Conservation (phyloP, 2,113 vertebrate species). For the Myotis lucifugus region DNA sequence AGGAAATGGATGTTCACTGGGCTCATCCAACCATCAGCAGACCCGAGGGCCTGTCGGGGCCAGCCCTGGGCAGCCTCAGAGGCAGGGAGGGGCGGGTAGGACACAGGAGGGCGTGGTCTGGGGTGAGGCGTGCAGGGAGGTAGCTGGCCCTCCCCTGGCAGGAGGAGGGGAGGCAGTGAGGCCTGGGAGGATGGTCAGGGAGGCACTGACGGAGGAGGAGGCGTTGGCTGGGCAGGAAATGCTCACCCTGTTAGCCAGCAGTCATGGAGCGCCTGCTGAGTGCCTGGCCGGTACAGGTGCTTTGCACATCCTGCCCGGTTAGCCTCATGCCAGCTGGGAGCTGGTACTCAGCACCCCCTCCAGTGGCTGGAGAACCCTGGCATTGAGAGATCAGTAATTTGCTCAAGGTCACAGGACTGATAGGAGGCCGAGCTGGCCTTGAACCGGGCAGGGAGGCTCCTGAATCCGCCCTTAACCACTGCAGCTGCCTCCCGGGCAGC, state of each 20-base stretch:
- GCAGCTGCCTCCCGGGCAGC: accelerated
- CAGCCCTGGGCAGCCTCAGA: background rate
- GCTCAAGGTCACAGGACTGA: background rate
- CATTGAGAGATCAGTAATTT: background rate
- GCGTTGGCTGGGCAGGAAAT: background rate
- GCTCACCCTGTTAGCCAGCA: accelerated
- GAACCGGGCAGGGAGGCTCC: background rate
- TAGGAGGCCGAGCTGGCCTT: background rate
- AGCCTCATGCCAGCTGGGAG: background rate
- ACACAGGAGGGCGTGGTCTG: accelerated
- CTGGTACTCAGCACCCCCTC: accelerated
- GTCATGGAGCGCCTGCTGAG: accelerated
- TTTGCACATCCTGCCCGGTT: accelerated
- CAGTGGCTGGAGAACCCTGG: background rate
- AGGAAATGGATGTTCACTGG: background rate
- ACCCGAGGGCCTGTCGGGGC: background rate
- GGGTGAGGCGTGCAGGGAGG: accelerated
- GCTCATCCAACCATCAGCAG: too few relatives aligned
- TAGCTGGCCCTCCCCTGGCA: background rate
- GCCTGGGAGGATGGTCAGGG: background rate
- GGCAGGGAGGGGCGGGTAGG: background rate
- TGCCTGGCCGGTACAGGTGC: background rate
- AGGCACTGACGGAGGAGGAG: background rate
- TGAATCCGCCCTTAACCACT: background rate
- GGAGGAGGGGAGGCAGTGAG: background rate